Base-by-base conservation (phyloP, 2,888 invertebrate genomes). In the Scrobipalpa costella region DNA sequence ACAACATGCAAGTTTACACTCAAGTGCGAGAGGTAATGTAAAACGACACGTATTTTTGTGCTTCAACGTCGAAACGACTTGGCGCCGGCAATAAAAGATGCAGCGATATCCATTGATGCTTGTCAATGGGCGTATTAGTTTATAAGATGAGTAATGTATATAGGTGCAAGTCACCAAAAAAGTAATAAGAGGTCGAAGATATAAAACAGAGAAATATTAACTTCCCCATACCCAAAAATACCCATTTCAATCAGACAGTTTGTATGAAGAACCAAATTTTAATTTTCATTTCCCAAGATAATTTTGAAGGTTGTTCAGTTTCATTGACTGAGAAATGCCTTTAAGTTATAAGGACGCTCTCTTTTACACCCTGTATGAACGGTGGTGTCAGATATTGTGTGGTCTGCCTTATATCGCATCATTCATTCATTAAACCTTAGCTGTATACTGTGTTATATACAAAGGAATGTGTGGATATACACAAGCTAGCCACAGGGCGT, bases 341-440 rank as follows among this genome's bases (percentile, higher is more conserved):
- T 3, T 27, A 2, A 27, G 27, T 5, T 5, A 3, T 27, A 2
- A 27, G 5, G 2, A 27, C 27, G 5, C 27, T 5, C 2, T 27
- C 27, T 27, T 27, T 27, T 5, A 27, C 27, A 27, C 27, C 27
- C 27, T 27, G 27, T 27, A 27, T 44, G 44, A 44, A 44, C n/a
- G 15, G 44, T 7, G 1, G 44, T 15, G 15, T 44, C n/a, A 5
- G 44, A 3, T 40, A 40, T 40, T 40, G 11, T 40, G 40, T 44
- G 15, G 44, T 27, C 27, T 27, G 27, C 27, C 27, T 38, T 7
- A 13, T 8, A 49, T 19, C 7, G 21, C 49, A 49, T 49, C 49
- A 49, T 49, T 17, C 47, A 49, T 49, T 49, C 49, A 49, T 19
- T 49, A 49, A 49, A 49, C 17, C n/a, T n/a, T n/a, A n/a, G n/a